Percentiles rank a stretch among this genome's conserved stretches.
phyloP scores from a whole-genome alignment of 2,888 invertebrate genomes.

The Geophilus truncorum region DNA sequence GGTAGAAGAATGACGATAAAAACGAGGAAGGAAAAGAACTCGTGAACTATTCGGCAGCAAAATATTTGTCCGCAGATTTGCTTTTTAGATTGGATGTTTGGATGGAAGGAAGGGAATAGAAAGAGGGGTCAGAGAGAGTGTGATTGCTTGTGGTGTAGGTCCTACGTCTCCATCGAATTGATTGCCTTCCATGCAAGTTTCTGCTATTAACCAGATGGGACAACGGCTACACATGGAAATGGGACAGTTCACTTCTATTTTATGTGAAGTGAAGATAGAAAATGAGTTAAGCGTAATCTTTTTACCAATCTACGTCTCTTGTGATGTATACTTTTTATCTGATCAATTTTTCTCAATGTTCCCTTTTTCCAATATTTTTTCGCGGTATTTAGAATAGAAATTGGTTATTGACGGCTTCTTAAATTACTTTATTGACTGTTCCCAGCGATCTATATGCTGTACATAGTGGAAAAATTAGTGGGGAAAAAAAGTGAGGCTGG shows the following conservation, averaged over 20 bases:
- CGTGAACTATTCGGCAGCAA: slow-evolving; percentile 8
- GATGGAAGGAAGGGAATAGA: slow-evolving; percentile 19
- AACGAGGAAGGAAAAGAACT: neutral
- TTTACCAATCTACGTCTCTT: neutral
- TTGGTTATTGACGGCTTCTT: neutral
- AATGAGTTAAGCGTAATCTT: neutral
- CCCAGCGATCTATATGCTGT: no score
- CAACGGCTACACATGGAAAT: neutral
- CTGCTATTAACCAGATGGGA: slow-evolving; percentile 21
- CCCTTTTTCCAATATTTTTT: neutral
- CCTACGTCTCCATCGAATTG: slow-evolving; percentile 1
- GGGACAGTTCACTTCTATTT: neutral
- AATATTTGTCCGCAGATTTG: slow-evolving; percentile 19
- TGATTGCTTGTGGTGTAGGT: slow-evolving; percentile 14
- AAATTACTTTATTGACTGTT: no score
- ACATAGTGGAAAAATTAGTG: no score
- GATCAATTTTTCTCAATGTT: neutral
- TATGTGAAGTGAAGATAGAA: neutral
- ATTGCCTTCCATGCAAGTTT: slow-evolving; percentile 9
- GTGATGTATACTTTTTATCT: neutral
- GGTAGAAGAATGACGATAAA: neutral
- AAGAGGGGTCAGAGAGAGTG: neutral
- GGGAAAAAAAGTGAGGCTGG: no score
- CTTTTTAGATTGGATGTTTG: slow-evolving; percentile 24
- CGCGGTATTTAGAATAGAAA: neutral